Base-by-base conservation (phyloP, 2,113 vertebrate genomes). In the Procapra przewalskii region DNA sequence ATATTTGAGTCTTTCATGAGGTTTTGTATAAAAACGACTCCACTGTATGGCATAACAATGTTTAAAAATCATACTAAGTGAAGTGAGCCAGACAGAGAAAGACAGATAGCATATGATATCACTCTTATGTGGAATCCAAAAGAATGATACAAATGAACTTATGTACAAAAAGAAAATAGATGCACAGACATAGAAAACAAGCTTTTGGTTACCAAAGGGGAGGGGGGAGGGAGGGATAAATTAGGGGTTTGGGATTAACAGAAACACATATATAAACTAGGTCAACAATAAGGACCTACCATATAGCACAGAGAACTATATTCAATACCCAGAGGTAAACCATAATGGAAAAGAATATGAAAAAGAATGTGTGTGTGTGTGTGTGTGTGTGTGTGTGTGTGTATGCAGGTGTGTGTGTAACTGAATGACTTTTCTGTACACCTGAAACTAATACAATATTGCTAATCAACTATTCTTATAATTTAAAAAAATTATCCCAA, bases 11-110 rank as follows among this genome's bases (percentile, higher is more conserved):
- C 9, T 50, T 92, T 60, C 12, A 27, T 48, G 52, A 43, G 36
- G 54, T 77, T 92, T 90, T 52, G 16, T 59, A 23, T 71, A 96
- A 82, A 86, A 75, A 90, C 57, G 14, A 88, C 5, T 57, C 57
- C 27, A 88, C 31, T 10, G 4, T 31, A 25, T 9, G 17, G 36
- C 13, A 40, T 54, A 95, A 43, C 52, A 80, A 60, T 82, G 29
- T 77, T 93, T 55, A 81, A 81, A 50, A 33, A 13, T 12, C 48
- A 54, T 82, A 52, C 45, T 81, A 81, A 50, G 29, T 33, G 79
- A 50, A 50, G 17, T 23, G 19, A 52, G 48, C 6, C 48, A 80
- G 45, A 50, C 27, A 75, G 36, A 75, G 67, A 54, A 33, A 81
- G 80, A n/a, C 17, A 14, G 33, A 54, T n/a, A 54, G 2, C 31